phyloP scores from a whole-genome alignment of 2,113 vertebrate genomes.

The Aptenodytes forsteri region DNA sequence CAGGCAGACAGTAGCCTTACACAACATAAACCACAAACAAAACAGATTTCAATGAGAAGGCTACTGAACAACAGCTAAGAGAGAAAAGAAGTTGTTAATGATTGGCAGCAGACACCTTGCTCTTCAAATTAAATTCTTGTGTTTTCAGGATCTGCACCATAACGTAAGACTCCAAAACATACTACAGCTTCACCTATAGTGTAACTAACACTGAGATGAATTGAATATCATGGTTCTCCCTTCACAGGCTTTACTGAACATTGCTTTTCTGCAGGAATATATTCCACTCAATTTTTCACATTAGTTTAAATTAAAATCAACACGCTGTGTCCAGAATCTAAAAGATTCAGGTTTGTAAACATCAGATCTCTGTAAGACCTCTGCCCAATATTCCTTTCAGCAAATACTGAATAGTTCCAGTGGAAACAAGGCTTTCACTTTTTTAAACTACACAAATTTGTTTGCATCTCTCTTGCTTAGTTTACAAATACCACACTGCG shows the following conservation, averaged over 20 bases:
- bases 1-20: neutral
- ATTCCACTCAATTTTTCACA: neutral
- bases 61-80: neutral
- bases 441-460: neutral
- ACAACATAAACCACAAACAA: neutral
- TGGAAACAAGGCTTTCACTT: neutral
- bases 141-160: neutral
- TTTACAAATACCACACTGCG: neutral
- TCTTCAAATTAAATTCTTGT: neutral
- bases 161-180: neutral
- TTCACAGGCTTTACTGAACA: neutral
- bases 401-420: neutral
- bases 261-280: neutral
- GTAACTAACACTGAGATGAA: neutral
- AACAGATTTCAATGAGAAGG: neutral
- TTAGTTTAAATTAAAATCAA: neutral
- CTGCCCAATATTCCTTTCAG: neutral
- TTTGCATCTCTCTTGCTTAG: neutral
- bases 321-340: neutral
- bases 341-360: neutral
- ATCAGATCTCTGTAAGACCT: neutral
- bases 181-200: neutral
- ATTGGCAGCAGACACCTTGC: neutral
- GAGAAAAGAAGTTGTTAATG: neutral
- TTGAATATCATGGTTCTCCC: neutral